Percentiles rank a stretch among this genome's conserved stretches.
These are phyloP conservation scores for Lamprotornis superbus DNA, from an alignment of 2,113 vertebrate species.

Conservation along the genomic window DNA sequence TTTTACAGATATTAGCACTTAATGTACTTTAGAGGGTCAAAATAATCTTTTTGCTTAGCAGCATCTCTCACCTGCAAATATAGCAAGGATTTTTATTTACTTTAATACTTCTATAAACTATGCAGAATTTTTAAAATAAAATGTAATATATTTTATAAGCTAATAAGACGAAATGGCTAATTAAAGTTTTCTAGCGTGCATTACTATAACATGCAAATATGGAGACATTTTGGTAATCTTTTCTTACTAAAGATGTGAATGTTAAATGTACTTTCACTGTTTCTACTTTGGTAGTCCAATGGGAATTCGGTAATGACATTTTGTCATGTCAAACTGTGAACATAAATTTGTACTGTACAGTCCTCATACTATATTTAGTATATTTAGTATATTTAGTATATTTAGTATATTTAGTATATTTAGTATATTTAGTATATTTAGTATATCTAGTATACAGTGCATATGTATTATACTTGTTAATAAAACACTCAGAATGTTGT, in stretches of 20 bases:
- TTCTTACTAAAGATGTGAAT: constrained; percentile 84
- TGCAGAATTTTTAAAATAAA: constrained; percentile 78
- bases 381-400: constrained; percentile 60
- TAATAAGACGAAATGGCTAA: constrained; percentile 86
- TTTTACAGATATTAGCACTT: constrained; percentile 76
- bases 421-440: constrained; percentile 71
- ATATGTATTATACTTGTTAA: constrained; percentile 87
- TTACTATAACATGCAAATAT: constrained; percentile 77
- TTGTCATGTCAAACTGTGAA: constrained; percentile 95
- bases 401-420: constrained; percentile 71
- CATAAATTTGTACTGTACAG: constrained; percentile 87
- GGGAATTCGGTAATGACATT: constrained; percentile 88
- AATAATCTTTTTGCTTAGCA: constrained; percentile 76
- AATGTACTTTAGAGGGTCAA: constrained; percentile 72
- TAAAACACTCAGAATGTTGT: constrained; percentile 79
- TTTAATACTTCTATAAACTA: constrained; percentile 78
- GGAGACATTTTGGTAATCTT: constrained; percentile 84
- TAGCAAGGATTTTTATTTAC: constrained; percentile 76
- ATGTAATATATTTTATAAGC: constrained; percentile 85
- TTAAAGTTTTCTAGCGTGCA: constrained; percentile 87
- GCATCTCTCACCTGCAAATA: constrained; percentile 72
- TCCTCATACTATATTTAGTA: constrained; percentile 76
- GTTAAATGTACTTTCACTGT: constrained; percentile 81
- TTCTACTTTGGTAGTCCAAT: constrained; percentile 86
- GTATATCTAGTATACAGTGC: constrained; percentile 70